phyloP scores from a whole-genome alignment of 92 coral and sea anemone genomes.

The Heliopora coerulea region DNA sequence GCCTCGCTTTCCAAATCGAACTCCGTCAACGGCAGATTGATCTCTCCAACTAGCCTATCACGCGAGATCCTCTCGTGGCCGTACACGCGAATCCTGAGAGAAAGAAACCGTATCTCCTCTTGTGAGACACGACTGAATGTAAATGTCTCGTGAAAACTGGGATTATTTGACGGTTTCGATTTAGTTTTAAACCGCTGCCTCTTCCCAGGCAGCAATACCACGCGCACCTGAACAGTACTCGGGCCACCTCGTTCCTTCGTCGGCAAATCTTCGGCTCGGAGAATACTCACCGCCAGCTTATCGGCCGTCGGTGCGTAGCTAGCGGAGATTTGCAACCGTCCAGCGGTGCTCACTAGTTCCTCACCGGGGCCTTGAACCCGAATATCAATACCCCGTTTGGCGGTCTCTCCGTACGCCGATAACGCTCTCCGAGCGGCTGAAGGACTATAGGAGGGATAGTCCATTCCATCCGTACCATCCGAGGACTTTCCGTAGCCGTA shows the following conservation, averaged over 20 bases:
- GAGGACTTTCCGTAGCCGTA: conserved; percentile 84
- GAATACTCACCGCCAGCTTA: conserved; percentile 85
- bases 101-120: conserved; percentile 76
- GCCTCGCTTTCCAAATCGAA: conserved; percentile 94
- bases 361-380: conserved; percentile 58
- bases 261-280: conserved; percentile 96
- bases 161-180: conserved; percentile 86
- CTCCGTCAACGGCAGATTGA: conserved; percentile 73
- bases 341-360: conserved; percentile 89
- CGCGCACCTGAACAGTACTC: conserved; percentile 82
- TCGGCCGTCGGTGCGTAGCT: conserved; percentile 99
- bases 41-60: conserved; percentile 89
- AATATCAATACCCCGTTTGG: conserved; percentile 51
- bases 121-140: conserved; percentile 91
- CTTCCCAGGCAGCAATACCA: conserved; percentile 83
- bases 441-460: conserved; percentile 64
- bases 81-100: conserved; percentile 83
- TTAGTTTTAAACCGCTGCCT: conserved; percentile 91
- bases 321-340: conserved; percentile 90
- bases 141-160: conserved; percentile 97
- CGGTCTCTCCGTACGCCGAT: conserved; percentile 90
- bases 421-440: conserved; percentile 73
- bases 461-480: conserved; percentile 66
- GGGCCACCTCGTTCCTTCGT: conserved; percentile 98
- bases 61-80: conserved; percentile 92